Evolutionary conservation across 2,888 invertebrate species (phyloP), one percentile per base, ranked within the genome.

Genomic region (Sesamia inferens): DNA sequence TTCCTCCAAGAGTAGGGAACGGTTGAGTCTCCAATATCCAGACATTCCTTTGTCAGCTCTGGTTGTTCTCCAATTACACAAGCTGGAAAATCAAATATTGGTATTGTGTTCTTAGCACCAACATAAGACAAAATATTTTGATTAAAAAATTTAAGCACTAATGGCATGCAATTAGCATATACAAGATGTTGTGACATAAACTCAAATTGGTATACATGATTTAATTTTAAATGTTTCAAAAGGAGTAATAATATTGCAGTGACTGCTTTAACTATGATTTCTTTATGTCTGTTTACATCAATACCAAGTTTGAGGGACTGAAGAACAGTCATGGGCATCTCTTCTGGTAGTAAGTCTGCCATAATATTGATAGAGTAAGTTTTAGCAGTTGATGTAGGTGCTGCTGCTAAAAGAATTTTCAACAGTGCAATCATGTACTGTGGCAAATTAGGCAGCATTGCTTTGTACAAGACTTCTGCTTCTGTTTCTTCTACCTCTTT

Each of bases 181-280:
- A 99, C 99, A 85, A 99, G 96, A 96, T 99, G 99, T 94, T 99
- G 99, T 2, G 99, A 99, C 98, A 99, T 99, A 92, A 99, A 99
- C 95, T 99, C 99, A 96, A 99, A 99, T 96, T 99, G 99, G 93
- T 99, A 99, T 64, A 99, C 97, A 95, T 99, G 99, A 95, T 99
- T 99, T 77, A 97, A 93, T 95, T 99, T 99, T 90, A 99, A 99
- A 96, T 99, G 99, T 95, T 99, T 99, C 83, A 99, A 95, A 70
- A 99, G 97, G 14, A 99, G 96, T 75, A 99, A 94, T 71, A 99
- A 96, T 85, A 99, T 98, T 22, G 98, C 98, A 61, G 99, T 98
- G 0, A 99, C 98, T 19, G 99, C 98, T 96, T 99, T 99, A 0
- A 99, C 99, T 87, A 99, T 99, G 70, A 99, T 99, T 96, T 99